phyloP scores from a whole-genome alignment of 2,113 vertebrate species.

The Protobothrops mucrosquamatus region DNA sequence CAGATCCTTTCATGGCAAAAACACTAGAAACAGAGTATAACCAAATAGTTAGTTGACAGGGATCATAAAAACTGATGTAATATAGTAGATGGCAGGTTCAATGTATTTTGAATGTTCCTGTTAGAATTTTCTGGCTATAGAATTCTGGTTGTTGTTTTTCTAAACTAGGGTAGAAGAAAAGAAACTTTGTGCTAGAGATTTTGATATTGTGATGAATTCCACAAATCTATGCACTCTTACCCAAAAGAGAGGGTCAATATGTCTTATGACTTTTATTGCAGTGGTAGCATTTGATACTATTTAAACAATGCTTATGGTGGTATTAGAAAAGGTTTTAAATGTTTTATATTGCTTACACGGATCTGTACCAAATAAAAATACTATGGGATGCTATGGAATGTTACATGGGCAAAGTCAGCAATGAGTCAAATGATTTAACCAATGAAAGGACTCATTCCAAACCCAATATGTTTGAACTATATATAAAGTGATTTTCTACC shows the following conservation, averaged over 20 bases:
- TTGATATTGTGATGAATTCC: not conserved
- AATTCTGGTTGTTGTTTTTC: not conserved
- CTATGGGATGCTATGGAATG: too few relatives aligned
- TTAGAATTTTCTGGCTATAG: not conserved
- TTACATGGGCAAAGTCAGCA: too few relatives aligned
- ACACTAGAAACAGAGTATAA: not conserved
- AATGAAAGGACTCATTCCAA: too few relatives aligned
- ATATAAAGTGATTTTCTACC: too few relatives aligned
- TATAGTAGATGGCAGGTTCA: not conserved
- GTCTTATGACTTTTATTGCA: not conserved
- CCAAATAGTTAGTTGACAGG: not conserved
- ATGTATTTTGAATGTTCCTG: not conserved
- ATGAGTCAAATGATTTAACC: too few relatives aligned
- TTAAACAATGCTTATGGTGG: not conserved
- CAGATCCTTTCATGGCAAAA: not conserved
- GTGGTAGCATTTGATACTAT: not conserved
- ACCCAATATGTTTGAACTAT: too few relatives aligned
- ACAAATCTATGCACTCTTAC: not conserved
- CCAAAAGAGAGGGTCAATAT: not conserved
- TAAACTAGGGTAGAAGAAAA: not conserved
- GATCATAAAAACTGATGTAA: not conserved
- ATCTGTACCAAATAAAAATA: not conserved
- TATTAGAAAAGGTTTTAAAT: not conserved
- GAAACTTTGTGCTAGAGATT: not conserved
- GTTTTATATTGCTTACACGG: not conserved